Percentiles rank a stretch among this genome's conserved stretches.
phyloP scores from a whole-genome alignment of 2,113 vertebrate species.

The Daubentonia madagascariensis region DNA sequence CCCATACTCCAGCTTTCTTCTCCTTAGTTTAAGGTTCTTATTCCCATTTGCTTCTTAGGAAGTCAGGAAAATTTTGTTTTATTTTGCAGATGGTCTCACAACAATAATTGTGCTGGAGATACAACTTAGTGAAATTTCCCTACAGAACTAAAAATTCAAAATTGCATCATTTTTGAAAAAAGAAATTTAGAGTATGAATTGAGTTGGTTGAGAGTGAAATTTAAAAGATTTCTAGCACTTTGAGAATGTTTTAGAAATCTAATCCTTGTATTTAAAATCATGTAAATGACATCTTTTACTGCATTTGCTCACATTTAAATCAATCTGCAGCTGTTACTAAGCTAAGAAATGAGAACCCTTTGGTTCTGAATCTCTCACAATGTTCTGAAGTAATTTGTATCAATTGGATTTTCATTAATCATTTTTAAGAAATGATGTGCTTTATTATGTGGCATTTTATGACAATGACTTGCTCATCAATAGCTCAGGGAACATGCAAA shows the following conservation, averaged over 20 bases:
- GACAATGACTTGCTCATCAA: neutral
- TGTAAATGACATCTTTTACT: neutral
- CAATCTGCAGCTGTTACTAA: neutral
- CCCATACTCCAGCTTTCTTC: neutral
- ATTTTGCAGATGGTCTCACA: neutral
- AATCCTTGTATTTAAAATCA: neutral
- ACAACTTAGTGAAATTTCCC: neutral
- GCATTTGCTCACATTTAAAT: neutral
- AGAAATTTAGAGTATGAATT: neutral
- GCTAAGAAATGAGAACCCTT: neutral
- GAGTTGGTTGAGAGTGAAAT: neutral
- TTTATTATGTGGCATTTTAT: neutral
- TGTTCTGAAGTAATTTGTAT: neutral
- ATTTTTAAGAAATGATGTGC: neutral
- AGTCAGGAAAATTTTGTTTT: slow-evolving; percentile 23
- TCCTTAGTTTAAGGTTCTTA: neutral
- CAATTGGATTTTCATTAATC: neutral
- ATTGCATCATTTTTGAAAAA: neutral
- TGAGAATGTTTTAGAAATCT: slow-evolving; percentile 16
- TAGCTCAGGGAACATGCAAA: neutral
- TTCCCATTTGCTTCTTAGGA: neutral
- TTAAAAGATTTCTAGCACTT: neutral
- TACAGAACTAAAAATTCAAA: slow-evolving; percentile 6
- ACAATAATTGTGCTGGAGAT: neutral
- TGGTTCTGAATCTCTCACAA: neutral